These are phyloP conservation scores for Hyppa rectilinea DNA, from an alignment of 2,888 invertebrate species.

Conservation along the genomic window DNA sequence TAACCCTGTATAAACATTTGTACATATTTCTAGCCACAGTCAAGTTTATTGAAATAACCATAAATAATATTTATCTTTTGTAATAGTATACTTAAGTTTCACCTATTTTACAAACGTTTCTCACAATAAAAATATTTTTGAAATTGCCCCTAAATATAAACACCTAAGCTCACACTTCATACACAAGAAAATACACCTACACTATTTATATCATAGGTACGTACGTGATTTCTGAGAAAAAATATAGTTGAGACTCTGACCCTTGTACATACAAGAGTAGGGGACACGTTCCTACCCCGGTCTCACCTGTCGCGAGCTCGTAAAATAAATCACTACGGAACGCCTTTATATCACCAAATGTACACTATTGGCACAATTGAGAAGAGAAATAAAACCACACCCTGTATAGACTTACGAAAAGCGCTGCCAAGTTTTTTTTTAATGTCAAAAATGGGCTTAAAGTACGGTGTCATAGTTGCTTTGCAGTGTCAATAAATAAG, in stretches of 20 bases:
- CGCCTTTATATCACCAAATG: conserved; percentile 68
- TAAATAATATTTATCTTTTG: neutral
- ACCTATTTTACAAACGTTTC: neutral
- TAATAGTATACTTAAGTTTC: neutral
- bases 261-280: conserved; percentile 59
- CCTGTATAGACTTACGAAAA: conserved; percentile 19
- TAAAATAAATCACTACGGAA: conserved; percentile 75
- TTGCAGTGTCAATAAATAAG: neutral
- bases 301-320: conserved; percentile 68
- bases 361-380: conserved; percentile 71
- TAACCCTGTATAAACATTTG: no score
- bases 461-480: neutral
- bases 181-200: conserved; percentile 13
- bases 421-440: neutral
- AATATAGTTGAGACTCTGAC: conserved; percentile 29
- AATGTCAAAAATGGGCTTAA: no score
- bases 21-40: no score
- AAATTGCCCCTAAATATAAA: neutral
- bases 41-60: neutral
- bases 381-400: conserved; percentile 69
- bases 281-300: conserved; percentile 49
- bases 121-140: neutral
- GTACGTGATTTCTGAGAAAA: conserved; percentile 51
- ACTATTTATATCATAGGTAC: conserved; percentile 33
- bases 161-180: conserved; percentile 17